Evolutionary conservation across 2,888 invertebrate species (phyloP).

Genomic region (Yponomeuta plumbellus): DNA sequence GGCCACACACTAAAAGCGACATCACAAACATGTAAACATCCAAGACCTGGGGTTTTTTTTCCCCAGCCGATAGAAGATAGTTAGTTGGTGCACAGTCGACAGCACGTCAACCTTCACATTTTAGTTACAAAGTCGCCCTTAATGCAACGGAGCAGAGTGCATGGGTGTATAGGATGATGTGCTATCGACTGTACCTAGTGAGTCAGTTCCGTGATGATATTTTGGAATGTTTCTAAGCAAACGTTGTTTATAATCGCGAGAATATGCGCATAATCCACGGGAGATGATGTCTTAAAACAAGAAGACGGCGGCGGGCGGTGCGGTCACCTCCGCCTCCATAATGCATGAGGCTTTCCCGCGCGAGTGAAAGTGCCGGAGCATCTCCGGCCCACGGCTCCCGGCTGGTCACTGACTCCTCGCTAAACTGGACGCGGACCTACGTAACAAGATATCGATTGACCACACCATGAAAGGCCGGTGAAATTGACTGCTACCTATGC

Average conservation of each 20-base stretch:
- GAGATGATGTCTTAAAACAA: neutral
- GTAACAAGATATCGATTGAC: neutral
- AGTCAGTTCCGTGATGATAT: too few relatives aligned
- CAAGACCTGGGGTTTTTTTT: too few relatives aligned
- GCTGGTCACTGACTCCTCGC: neutral
- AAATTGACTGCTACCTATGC: neutral
- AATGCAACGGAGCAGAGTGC: too few relatives aligned
- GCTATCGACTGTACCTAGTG: too few relatives aligned
- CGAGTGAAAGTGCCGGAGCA: conserved; percentile 5
- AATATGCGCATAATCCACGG: neutral
- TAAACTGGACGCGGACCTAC: neutral
- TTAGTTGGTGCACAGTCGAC: too few relatives aligned
- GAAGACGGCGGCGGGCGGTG: neutral
- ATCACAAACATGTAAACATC: too few relatives aligned
- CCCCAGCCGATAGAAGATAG: too few relatives aligned
- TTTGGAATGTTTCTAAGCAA: too few relatives aligned
- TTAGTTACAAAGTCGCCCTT: too few relatives aligned
- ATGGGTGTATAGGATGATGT: too few relatives aligned
- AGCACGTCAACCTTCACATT: too few relatives aligned
- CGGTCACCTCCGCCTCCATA: conserved; percentile 6
- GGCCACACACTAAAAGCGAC: too few relatives aligned
- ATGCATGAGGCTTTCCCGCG: conserved; percentile 9
- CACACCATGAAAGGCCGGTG: neutral
- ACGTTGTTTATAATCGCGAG: neutral
- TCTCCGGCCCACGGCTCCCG: neutral